A percentile compares a stretch with the other conserved stretches of the same genome.
Evolutionary conservation across 2,888 invertebrate species (phyloP).

Genomic region (Junonia oenone): DNA sequence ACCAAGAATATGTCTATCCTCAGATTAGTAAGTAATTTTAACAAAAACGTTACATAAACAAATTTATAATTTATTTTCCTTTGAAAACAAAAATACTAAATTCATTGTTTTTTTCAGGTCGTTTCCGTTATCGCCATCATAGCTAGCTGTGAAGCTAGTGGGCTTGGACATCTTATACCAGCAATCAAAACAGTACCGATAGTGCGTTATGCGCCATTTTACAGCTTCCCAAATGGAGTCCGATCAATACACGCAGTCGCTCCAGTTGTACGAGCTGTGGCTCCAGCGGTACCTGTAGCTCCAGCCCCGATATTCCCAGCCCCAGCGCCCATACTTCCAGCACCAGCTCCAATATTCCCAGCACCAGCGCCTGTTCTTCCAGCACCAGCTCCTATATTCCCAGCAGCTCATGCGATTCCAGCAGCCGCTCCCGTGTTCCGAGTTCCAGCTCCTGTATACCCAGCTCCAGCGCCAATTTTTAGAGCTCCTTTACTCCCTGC

Average conservation of each 20-base stretch:
- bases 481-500: slow-evolving; percentile 34
- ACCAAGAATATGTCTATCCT: slow-evolving; percentile 48
- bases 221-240: slow-evolving; percentile 62
- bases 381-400: slow-evolving; percentile 31
- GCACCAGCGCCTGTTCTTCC: slow-evolving; percentile 34
- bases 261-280: slow-evolving; percentile 40
- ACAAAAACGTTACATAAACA: too few species aligned
- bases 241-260: slow-evolving; percentile 67
- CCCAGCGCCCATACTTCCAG: slow-evolving; percentile 37
- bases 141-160: slow-evolving; percentile 67
- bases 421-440: slow-evolving; percentile 33
- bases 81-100: not conserved
- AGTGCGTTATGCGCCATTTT: slow-evolving; percentile 70
- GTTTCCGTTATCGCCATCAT: slow-evolving; percentile 50
- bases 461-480: slow-evolving; percentile 48
- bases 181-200: slow-evolving; percentile 57
- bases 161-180: slow-evolving; percentile 56
- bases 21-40: slow-evolving; percentile 72
- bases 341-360: slow-evolving; percentile 24
- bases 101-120: slow-evolving; percentile 45
- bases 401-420: slow-evolving; percentile 33
- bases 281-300: slow-evolving; percentile 36
- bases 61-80: not conserved
- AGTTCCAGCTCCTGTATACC: slow-evolving; percentile 30
- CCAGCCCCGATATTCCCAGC: slow-evolving; percentile 39